phyloP scores from a whole-genome alignment of 1,140 invertebrate species.

The Scaptomyza hsui region DNA sequence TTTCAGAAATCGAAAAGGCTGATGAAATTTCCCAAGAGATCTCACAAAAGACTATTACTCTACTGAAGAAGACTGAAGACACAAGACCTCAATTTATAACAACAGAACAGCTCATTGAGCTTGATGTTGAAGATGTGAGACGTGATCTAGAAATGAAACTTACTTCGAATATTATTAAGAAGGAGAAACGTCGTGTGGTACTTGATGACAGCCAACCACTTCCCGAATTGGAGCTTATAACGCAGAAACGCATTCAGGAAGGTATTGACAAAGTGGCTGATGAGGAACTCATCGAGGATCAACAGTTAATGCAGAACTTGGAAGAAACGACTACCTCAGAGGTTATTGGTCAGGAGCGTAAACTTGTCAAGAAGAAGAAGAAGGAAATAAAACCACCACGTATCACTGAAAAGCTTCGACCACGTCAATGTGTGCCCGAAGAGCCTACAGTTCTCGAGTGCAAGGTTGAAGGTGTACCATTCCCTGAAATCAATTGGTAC shows the following conservation, averaged over 20 bases:
- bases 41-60: conserved; percentile 81
- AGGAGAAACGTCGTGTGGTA: conserved; percentile 78
- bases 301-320: conserved; percentile 72
- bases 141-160: conserved; percentile 85
- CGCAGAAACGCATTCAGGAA: conserved; percentile 84
- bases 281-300: conserved; percentile 84
- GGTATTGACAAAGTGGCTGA: conserved; percentile 84
- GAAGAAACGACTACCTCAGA: conserved; percentile 84
- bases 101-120: conserved; percentile 79
- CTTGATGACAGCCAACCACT: conserved; percentile 85
- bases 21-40: conserved; percentile 80
- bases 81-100: conserved; percentile 76
- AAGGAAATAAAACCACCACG: conserved; percentile 87
- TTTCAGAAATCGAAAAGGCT: conserved; percentile 74
- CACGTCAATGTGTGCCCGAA: conserved; percentile 87
- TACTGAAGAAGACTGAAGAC: conserved; percentile 81
- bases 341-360: conserved; percentile 74
- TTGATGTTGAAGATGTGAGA: conserved; percentile 83
- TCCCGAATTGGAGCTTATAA: conserved; percentile 86
- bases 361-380: conserved; percentile 85
- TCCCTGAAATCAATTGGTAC: conserved; percentile 93
- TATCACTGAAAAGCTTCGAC: conserved; percentile 89
- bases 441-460: conserved; percentile 88
- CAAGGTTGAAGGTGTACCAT: conserved; percentile 89
- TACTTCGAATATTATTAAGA: conserved; percentile 84